Percentiles rank a stretch among this genome's conserved stretches.
phyloP scores from a whole-genome alignment of 2,888 invertebrate genomes.

The Acleris sparsana region DNA sequence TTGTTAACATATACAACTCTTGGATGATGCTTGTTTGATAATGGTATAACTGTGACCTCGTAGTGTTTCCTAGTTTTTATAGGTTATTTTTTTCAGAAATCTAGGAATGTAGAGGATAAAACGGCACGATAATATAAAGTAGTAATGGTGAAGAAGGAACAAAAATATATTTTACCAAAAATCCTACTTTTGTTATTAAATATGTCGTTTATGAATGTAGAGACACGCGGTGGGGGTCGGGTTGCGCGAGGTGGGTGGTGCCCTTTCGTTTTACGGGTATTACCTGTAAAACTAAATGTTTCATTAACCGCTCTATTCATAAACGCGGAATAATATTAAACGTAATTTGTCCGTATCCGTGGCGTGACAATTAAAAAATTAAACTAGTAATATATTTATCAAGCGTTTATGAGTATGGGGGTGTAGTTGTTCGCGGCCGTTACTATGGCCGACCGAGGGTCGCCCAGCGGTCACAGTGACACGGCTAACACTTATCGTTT shows the following conservation, averaged over 20 bases:
- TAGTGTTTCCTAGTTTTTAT: constrained; percentile 23
- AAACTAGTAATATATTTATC: too few relatives aligned
- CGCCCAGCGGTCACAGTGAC: constrained; percentile 40
- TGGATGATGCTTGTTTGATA: constrained; percentile 44
- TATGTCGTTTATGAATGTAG: constrained; percentile 64
- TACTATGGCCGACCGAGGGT: constrained; percentile 45
- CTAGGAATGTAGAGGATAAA: constrained; percentile 15
- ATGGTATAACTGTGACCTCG: constrained; percentile 55
- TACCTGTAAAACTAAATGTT: too few relatives aligned
- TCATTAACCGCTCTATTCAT: too few relatives aligned
- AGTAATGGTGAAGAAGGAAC: constrained; percentile 57
- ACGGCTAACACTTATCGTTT: constrained; percentile 43
- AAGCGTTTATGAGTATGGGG: too few relatives aligned
- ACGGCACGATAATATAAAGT: constrained; percentile 59
- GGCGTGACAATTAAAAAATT: too few relatives aligned
- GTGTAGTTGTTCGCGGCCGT: constrained; percentile 54
- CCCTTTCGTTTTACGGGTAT: too few relatives aligned
- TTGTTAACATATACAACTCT: constrained; percentile 47
- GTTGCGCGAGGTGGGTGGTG: constrained; percentile 32
- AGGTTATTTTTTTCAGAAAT: constrained; percentile 13
- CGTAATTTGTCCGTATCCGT: too few relatives aligned
- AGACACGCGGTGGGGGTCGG: constrained; percentile 58
- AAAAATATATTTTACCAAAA: constrained; percentile 73
- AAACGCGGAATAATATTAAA: too few relatives aligned
- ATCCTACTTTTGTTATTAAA: constrained; percentile 77